Conservation (phyloP, 37 sponge, comb jelly and placozoan genomes). For the Spongilla lacustris region DNA sequence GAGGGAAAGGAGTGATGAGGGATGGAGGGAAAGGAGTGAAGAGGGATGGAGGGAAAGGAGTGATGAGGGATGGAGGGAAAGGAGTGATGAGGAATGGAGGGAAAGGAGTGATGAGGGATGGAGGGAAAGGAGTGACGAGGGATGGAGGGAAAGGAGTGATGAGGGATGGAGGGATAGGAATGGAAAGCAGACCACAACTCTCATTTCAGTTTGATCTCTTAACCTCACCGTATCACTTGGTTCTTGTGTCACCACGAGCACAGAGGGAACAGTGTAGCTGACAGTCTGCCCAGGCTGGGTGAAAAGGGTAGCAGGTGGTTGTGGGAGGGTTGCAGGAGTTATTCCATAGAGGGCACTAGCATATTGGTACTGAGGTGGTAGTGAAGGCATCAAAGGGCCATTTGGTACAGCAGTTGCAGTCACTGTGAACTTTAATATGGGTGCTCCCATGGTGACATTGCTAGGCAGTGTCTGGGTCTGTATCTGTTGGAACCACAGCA, state of each 20-base stretch:
- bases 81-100: too few species aligned
- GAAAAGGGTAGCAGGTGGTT: neutral
- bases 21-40: too few species aligned
- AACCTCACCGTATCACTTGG: constrained; percentile 10
- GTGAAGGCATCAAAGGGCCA: neutral
- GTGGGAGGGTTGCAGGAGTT: neutral
- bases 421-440: neutral
- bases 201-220: neutral
- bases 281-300: neutral
- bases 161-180: too few species aligned
- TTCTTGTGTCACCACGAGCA: neutral
- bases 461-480: neutral
- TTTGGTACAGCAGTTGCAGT: neutral
- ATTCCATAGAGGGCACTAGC: neutral
- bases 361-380: neutral
- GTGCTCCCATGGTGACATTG: neutral
- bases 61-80: too few species aligned
- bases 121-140: too few species aligned
- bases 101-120: too few species aligned
- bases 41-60: too few species aligned
- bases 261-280: neutral
- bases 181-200: neutral
- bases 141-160: too few species aligned
- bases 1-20: too few species aligned
- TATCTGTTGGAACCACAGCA: neutral